These are phyloP conservation scores for Hypothenemus hampei DNA, from an alignment of 1,140 invertebrate species.

Conservation along the genomic window DNA sequence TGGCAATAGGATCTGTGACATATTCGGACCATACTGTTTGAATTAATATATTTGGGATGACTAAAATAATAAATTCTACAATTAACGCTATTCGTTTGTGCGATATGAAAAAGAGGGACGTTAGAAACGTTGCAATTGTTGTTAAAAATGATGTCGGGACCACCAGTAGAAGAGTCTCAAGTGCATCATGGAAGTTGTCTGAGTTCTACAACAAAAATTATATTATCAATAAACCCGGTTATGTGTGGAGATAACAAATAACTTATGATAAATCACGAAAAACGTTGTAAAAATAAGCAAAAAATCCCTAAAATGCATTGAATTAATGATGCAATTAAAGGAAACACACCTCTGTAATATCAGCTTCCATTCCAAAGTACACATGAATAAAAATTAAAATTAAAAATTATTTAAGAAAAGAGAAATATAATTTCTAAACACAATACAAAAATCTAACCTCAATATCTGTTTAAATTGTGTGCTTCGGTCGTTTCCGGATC, in stretches of 20 bases:
- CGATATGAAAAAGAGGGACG: constrained; percentile 13
- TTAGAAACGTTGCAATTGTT: constrained; percentile 26
- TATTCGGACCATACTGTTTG: constrained; percentile 33
- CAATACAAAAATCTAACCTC: constrained; percentile 16
- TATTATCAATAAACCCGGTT: too few relatives aligned
- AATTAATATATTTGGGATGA: constrained; percentile 32
- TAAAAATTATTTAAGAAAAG: too few relatives aligned
- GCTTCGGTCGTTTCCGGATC: background rate
- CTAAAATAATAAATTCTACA: constrained; percentile 29
- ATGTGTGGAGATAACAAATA: too few relatives aligned
- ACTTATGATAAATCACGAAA: too few relatives aligned
- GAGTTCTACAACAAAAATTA: constrained; percentile 14
- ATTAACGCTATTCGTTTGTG: constrained; percentile 19
- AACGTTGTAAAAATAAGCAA: too few relatives aligned
- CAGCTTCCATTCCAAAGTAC: background rate
- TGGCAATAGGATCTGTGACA: constrained; percentile 11
- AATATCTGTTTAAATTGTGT: constrained; percentile 17
- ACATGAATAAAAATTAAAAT: too few relatives aligned
- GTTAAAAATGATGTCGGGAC: constrained; percentile 45
- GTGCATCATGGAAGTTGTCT: constrained; percentile 21
- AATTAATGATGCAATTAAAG: background rate
- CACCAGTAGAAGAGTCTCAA: constrained; percentile 48
- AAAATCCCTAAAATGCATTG: too few relatives aligned
- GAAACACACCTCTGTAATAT: background rate
- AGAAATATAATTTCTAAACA: too few relatives aligned